phyloP scores from a whole-genome alignment of 2,113 vertebrate species.

The Grallaria varia region DNA sequence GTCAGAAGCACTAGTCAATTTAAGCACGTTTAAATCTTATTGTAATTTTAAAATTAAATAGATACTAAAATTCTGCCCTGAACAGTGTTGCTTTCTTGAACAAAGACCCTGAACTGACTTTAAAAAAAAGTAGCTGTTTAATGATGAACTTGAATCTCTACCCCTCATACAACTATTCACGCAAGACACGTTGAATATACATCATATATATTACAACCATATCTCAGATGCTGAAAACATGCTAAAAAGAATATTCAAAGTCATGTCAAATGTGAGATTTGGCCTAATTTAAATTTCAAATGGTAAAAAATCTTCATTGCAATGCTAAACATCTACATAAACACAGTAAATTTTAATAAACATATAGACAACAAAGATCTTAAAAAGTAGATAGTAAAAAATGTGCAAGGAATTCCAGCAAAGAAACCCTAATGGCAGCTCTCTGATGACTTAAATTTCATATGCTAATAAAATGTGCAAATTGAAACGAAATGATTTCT shows the following conservation, averaged over 20 bases:
- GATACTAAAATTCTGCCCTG: neutral
- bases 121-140: neutral
- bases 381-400: neutral
- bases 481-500: neutral
- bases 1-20: neutral
- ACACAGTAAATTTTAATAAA: neutral
- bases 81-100: neutral
- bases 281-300: neutral
- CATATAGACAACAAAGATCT: neutral
- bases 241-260: neutral
- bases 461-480: neutral
- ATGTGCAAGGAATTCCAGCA: neutral
- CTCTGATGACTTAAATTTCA: neutral
- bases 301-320: neutral
- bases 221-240: neutral
- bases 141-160: neutral
- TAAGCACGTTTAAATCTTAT: neutral
- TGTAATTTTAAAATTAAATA: neutral
- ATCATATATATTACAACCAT: neutral
- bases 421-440: neutral
- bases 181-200: neutral
- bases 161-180: neutral
- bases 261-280: neutral
- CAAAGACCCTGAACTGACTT: neutral
- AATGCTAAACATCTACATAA: neutral